phyloP scores from a whole-genome alignment of 1,140 invertebrate species.

The Amyelois transitella region DNA sequence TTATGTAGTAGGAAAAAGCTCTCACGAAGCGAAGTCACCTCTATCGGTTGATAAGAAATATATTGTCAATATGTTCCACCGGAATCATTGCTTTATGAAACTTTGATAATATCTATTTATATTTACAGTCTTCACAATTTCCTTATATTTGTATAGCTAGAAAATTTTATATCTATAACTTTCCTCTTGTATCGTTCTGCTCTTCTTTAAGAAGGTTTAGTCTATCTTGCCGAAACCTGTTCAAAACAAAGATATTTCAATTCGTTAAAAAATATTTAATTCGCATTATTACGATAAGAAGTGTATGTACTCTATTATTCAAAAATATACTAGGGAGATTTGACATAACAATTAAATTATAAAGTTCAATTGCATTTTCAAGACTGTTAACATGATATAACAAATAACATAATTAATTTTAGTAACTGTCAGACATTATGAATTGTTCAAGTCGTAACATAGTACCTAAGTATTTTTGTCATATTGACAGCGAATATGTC shows the following conservation, averaged over 20 bases:
- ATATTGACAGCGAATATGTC: too few relatives aligned
- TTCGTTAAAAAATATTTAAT: not conserved
- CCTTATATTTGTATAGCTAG: constrained; percentile 28
- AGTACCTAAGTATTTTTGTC: too few relatives aligned
- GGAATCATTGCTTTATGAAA: constrained; percentile 49
- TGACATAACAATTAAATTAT: not conserved
- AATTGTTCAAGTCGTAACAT: too few relatives aligned
- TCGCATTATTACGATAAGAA: not conserved
- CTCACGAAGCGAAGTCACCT: not conserved
- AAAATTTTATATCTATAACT: constrained; percentile 44
- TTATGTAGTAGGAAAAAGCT: constrained; percentile 7
- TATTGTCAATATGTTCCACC: constrained; percentile 70
- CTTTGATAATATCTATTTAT: constrained; percentile 35
- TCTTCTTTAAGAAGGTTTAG: constrained; percentile 38
- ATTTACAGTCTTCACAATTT: constrained; percentile 64
- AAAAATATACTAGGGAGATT: not conserved
- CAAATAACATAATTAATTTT: too few relatives aligned
- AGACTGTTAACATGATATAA: too few relatives aligned
- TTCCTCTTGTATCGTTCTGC: constrained; percentile 44
- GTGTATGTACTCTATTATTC: too few relatives aligned
- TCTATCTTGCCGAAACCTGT: constrained; percentile 50
- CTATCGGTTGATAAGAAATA: constrained; percentile 16
- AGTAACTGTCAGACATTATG: too few relatives aligned
- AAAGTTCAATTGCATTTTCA: too few relatives aligned
- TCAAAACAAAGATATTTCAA: too few relatives aligned